Base-by-base conservation (phyloP, 2,797 vertebrate genomes). In the Sebastes trivittatus region DNA sequence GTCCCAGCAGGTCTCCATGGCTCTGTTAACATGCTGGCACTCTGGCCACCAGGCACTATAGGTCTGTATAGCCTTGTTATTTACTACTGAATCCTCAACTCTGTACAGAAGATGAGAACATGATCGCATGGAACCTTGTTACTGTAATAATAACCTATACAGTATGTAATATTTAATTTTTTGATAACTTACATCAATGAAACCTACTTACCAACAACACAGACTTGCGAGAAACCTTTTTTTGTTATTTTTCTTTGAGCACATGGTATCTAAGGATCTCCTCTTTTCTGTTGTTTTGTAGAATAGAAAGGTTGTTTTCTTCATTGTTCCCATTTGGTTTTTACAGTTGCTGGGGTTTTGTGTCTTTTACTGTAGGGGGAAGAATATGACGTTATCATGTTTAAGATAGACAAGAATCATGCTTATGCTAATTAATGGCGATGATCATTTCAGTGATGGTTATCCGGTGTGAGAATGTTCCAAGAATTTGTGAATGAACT, bases 121-220 rank as follows among this genome's bases (percentile, higher is more conserved):
- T 72, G 93, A 94, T 94, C 96, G 96, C 97, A 97, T 96, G 96
- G 95, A 96, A 95, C 85, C 87, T 94, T 97, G 94, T 97, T 95
- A 97, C 96, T 97, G 96, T 97, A 97, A 96, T 96, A 97, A 97
- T 96, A 97, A 96, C 97, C 96, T 97, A 96, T 96, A 97, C 96
- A 97, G 96, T 97, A 97, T 96, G 85, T 92, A 61, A 90, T 94
- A 94, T 96, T 96, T 89, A 91, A 93, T 91, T 94, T 94, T 93
- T 94, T 94, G 80, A 93, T 90, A 91, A 93, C 88, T 82, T 88
- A 67, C 89, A 90, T 94, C 77, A 87, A 78, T 86, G 82, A 93
- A 84, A 93, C 83, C 74, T 90, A 92, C 87, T 85, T 87, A 86
- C 83, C 90, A 91, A 86, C 92, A 80, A 70, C 84, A 90, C 84